Evolutionary conservation across 2,797 vertebrate genomes (phyloP).

Genomic region (Setipinna tenuifilis): DNA sequence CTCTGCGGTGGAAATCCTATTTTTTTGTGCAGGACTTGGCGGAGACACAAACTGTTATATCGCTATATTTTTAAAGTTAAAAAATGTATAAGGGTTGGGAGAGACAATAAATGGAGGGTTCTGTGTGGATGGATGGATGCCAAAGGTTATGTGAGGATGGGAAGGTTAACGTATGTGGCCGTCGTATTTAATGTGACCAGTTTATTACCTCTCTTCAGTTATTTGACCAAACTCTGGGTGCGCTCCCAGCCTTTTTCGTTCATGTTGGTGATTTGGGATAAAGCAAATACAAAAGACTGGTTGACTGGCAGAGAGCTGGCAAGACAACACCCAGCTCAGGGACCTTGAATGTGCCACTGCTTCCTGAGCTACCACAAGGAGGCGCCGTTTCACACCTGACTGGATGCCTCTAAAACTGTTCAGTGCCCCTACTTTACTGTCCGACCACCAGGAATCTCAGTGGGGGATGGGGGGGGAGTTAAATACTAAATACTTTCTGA

Average conservation of each 20-base stretch:
- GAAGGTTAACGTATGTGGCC: conserved; percentile 15
- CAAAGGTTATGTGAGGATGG: neutral
- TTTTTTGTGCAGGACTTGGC: neutral
- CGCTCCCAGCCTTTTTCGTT: neutral
- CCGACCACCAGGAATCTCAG: neutral
- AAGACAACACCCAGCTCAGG: neutral
- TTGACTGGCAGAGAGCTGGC: neutral
- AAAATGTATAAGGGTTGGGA: neutral
- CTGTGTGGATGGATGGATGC: neutral
- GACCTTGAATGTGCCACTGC: conserved; percentile 2
- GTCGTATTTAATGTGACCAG: conserved; percentile 48
- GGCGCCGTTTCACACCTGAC: neutral
- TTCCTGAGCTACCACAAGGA: neutral
- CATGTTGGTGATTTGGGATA: neutral
- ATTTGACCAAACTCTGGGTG: conserved; percentile 18
- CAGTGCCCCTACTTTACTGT: neutral
- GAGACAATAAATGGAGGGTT: neutral
- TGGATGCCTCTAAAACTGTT: neutral
- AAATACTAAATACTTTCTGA: neutral
- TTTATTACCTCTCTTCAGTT: conserved; percentile 28
- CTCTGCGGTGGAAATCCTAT: neutral
- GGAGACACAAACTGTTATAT: conserved; percentile 3
- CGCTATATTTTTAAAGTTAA: neutral
- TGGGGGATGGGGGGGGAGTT: neutral
- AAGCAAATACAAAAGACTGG: neutral